phyloP scores from a whole-genome alignment of 1,140 invertebrate genomes.

The Drosophila santomea region DNA sequence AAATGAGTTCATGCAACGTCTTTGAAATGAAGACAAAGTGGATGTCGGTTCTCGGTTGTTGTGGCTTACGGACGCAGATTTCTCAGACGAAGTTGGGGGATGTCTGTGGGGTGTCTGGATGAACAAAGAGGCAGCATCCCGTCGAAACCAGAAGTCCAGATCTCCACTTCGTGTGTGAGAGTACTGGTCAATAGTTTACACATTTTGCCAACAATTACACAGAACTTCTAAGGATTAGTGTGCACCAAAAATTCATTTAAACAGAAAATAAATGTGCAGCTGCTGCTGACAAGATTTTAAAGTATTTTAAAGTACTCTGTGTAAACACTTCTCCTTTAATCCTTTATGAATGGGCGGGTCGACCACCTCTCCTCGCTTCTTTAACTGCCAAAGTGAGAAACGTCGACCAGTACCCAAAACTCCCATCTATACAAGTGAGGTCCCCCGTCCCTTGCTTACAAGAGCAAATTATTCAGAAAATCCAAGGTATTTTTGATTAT shows the following conservation, averaged over 20 bases:
- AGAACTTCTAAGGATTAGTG: not conserved
- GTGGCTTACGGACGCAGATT: slow-evolving; percentile 13
- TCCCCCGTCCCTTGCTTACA: slow-evolving; percentile 8
- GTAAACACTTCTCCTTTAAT: not conserved
- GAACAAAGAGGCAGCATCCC: slow-evolving; percentile 25
- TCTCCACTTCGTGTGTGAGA: slow-evolving; percentile 31
- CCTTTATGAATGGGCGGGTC: too few species aligned
- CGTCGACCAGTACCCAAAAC: too few species aligned
- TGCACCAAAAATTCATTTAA: not conserved
- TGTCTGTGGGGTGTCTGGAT: slow-evolving; percentile 54
- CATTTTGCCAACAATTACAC: slow-evolving; percentile 50
- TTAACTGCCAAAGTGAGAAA: too few species aligned
- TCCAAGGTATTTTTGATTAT: slow-evolving; percentile 11
- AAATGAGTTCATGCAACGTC: slow-evolving; percentile 78
- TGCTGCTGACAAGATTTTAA: too few species aligned
- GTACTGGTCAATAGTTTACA: slow-evolving; percentile 59
- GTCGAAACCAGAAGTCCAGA: slow-evolving; percentile 40
- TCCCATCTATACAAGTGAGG: slow-evolving; percentile 2
- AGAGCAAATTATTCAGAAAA: slow-evolving; percentile 60
- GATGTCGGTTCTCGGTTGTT: slow-evolving; percentile 48
- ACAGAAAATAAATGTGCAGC: not conserved
- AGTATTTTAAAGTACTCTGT: too few species aligned
- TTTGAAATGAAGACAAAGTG: slow-evolving; percentile 82
- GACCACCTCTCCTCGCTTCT: too few species aligned
- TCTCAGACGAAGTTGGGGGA: not conserved